Evolutionary conservation across 2,888 invertebrate species (phyloP).

Genomic region (Stenichneumon culpator): DNA sequence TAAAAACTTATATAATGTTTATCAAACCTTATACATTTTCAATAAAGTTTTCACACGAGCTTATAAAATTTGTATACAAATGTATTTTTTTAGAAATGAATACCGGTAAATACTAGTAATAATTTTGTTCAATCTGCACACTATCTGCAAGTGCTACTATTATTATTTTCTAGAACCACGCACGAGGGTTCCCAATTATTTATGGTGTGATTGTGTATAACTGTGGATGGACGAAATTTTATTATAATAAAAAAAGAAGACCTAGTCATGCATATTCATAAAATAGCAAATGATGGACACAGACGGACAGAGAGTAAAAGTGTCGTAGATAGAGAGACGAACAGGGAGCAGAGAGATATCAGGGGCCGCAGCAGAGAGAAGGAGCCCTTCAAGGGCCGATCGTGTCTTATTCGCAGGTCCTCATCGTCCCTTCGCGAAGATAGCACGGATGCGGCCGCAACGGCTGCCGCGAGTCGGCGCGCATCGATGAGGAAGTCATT

Average conservation of each 20-base stretch:
- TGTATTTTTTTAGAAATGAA: neutral
- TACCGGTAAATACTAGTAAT: neutral
- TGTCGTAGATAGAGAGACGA: conserved; percentile 39
- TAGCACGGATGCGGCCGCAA: conserved; percentile 29
- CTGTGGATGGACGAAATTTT: conserved; percentile 14
- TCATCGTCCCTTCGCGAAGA: conserved; percentile 68
- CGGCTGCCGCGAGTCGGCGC: conserved; percentile 70
- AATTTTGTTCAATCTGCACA: neutral
- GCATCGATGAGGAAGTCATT: conserved; percentile 75
- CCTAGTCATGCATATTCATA: neutral
- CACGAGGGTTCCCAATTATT: conserved; percentile 2
- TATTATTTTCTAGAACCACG: conserved; percentile 1
- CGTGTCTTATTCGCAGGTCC: conserved; percentile 83
- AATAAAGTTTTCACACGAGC: neutral
- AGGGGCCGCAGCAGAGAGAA: conserved; percentile 64
- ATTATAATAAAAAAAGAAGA: neutral
- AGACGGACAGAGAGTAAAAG: conserved; percentile 76
- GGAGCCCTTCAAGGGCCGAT: conserved; percentile 65
- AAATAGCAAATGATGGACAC: conserved; percentile 70
- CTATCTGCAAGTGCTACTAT: neutral
- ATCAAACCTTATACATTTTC: neutral
- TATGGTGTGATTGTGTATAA: conserved; percentile 16
- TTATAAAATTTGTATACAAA: neutral
- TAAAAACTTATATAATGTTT: neutral
- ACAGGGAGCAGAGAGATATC: conserved; percentile 53